A percentile compares a stretch with the other conserved stretches of the same genome.
Evolutionary conservation across 2,113 vertebrate genomes (phyloP).

Genomic region (Microtus montanus): DNA sequence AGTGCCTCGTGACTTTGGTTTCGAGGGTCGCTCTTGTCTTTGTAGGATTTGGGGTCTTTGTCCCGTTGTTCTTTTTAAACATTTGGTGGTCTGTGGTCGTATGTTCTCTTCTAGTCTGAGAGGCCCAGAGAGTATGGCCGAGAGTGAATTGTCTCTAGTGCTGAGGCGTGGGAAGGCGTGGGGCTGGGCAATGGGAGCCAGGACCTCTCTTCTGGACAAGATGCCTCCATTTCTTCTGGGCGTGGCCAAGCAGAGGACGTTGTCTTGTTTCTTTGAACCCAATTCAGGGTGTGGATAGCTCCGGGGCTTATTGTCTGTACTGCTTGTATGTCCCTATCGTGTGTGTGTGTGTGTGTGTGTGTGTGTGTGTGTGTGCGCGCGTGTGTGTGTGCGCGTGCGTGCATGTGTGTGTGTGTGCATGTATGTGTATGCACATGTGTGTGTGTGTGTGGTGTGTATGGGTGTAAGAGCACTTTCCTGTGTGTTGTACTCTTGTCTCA

Average conservation of each 20-base stretch:
- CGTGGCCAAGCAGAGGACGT: not conserved
- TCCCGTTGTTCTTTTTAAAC: not conserved
- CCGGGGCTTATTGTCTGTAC: not conserved
- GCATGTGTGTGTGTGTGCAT: not conserved
- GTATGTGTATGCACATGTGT: not conserved
- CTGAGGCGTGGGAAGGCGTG: not conserved
- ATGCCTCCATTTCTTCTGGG: not conserved
- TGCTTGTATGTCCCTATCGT: not conserved
- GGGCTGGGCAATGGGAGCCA: slow-evolving; percentile 24
- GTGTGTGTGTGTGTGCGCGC: not conserved
- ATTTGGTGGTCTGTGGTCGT: not conserved
- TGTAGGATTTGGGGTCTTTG: not conserved
- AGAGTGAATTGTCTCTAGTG: not conserved
- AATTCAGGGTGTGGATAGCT: slow-evolving; percentile 10
- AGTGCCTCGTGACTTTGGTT: not conserved
- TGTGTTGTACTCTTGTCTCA: not conserved
- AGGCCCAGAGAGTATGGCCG: not conserved
- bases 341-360: not conserved
- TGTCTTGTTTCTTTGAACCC: not conserved
- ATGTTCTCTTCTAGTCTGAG: not conserved
- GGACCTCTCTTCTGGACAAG: not conserved
- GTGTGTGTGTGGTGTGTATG: not conserved
- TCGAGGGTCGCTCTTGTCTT: not conserved
- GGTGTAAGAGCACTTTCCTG: not conserved
- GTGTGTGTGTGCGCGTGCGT: not conserved